These are phyloP conservation scores for Meda fulgida DNA, from an alignment of 2,797 vertebrate species.

Conservation along the genomic window DNA sequence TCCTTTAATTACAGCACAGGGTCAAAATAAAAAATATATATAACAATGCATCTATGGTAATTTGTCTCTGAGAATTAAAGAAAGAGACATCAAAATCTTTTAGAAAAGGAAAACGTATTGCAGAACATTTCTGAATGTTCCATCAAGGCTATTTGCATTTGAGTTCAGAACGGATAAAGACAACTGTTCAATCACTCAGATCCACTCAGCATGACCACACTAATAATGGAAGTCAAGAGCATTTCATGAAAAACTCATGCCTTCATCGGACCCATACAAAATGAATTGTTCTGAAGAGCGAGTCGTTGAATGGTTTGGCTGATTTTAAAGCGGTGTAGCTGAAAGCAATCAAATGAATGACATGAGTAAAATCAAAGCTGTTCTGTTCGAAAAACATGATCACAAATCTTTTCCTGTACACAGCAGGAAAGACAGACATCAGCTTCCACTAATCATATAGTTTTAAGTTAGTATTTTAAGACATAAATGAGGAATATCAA, in stretches of 20 bases:
- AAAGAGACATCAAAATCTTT: neutral
- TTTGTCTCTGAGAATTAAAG: neutral
- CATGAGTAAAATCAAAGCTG: conserved; percentile 5
- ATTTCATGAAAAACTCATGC: conserved; percentile 34
- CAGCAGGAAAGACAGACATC: neutral
- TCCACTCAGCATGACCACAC: neutral
- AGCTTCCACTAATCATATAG: neutral
- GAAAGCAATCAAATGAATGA: conserved; percentile 30
- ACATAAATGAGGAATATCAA: no score
- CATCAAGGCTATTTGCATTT: neutral
- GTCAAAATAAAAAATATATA: neutral
- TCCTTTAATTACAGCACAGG: no score
- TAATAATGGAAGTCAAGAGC: conserved; percentile 41
- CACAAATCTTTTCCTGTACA: neutral
- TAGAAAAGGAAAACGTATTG: neutral
- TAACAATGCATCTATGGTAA: neutral
- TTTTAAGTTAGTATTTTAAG: neutral
- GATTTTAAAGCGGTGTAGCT: conserved; percentile 27
- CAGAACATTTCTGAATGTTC: neutral
- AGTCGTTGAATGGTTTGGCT: conserved; percentile 15
- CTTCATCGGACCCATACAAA: conserved; percentile 22
- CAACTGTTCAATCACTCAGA: conserved; percentile 13
- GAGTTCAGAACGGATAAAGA: neutral
- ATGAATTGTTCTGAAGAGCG: conserved; percentile 42
- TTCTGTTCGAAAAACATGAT: neutral